Base-by-base conservation (phyloP, 2,797 vertebrate species). In the Momotus momota region DNA sequence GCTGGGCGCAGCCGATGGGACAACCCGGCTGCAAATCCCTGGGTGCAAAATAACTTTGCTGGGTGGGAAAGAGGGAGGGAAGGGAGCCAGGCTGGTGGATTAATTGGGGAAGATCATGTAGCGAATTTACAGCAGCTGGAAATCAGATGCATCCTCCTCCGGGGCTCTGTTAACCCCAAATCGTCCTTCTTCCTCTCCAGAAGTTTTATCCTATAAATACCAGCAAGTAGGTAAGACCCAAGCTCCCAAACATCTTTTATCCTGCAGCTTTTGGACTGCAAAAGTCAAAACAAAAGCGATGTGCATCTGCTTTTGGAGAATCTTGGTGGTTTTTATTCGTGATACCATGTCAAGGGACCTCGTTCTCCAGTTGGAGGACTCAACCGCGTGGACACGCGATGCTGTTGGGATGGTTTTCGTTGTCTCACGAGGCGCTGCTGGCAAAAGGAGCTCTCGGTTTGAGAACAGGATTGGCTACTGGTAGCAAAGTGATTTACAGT, bases 181-280 rank as follows among this genome's bases (percentile, higher is more conserved):
- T 26, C 78, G 43, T 43, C 57, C 48, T 27, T 16, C 41, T 29
- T 35, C 52, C 41, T 51, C 71, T 57, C 27, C 67, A 4, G 7
- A 12, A 48, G 72, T 35, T 64, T 31, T 27, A 11, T 29, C 64
- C 71, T 2, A 0, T 2, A 0, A 0, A 1, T 12, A 25, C 16
- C 27, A 18, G 51, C 46, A 35, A 21, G 7, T 2, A 33, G 46
- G 33, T 23, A 31, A 66, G 54, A 43, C 48, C 66, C 7, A 6
- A 69, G 46, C 43, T 38, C 46, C 72, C 4, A 0, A 61, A 26
- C 3, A 12, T 60, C 41, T 45, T 45, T 41, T 10, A 5, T 38
- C 35, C 52, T 6, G 13, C 8, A 9, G 41, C 5, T 46, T 84
- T 46, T 21, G 54, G 14, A 13, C 4, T 1, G 1, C 25, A 18